phyloP scores from a whole-genome alignment of 37 sponge, comb jelly and placozoan species.

The Geodia barretti region DNA sequence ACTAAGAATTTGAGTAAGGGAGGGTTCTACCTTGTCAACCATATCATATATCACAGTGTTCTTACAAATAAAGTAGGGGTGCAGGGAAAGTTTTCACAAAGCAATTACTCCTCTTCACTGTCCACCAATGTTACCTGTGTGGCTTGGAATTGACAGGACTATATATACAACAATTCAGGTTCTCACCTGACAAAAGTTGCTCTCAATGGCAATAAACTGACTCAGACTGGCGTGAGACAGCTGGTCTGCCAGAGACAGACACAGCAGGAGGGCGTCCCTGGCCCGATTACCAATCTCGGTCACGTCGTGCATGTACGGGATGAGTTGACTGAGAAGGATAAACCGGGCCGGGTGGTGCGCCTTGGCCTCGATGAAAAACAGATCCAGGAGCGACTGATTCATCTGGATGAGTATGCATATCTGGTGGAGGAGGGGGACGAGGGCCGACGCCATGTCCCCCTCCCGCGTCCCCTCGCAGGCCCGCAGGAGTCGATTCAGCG shows the following conservation, averaged over 20 bases:
- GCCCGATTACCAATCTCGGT: conserved; percentile 49
- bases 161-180: conserved; percentile 11
- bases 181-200: conserved; percentile 76
- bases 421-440: conserved; percentile 59
- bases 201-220: conserved; percentile 52
- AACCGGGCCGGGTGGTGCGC: conserved; percentile 53
- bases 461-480: conserved; percentile 51
- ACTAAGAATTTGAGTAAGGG: too few species aligned
- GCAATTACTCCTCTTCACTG: neutral
- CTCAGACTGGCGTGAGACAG: conserved; percentile 31
- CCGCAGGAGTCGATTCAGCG: conserved; percentile 69
- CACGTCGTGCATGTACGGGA: conserved; percentile 70
- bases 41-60: too few species aligned
- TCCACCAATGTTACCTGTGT: too few species aligned
- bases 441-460: conserved; percentile 13
- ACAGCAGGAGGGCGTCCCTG: conserved; percentile 71
- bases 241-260: conserved; percentile 61
- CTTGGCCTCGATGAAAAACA: conserved; percentile 59
- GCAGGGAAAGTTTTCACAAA: neutral
- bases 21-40: too few species aligned
- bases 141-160: too few species aligned
- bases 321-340: conserved; percentile 65
- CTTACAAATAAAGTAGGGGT: too few species aligned
- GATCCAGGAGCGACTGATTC: conserved; percentile 66
- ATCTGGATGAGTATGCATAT: conserved; percentile 68